Evolutionary conservation across 2,888 invertebrate species (phyloP).

Genomic region (Teleiodes luculella): DNA sequence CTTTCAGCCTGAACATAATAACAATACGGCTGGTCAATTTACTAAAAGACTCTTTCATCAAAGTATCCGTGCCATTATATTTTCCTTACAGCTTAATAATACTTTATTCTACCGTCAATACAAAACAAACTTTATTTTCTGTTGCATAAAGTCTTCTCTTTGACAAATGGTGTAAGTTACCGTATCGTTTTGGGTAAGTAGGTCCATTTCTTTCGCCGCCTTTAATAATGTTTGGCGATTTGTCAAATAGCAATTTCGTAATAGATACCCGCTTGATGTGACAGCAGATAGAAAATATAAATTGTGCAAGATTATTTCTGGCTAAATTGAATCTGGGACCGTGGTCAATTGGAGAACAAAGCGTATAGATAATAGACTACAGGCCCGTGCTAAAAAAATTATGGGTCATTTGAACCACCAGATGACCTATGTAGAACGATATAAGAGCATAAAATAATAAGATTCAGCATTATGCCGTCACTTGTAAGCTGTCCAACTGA

Average conservation of each 20-base stretch:
- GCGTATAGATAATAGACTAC: neutral
- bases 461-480: too few species aligned
- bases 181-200: conserved; percentile 60
- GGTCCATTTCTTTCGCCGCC: conserved; percentile 74
- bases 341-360: neutral
- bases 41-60: conserved; percentile 61
- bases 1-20: conserved; percentile 23
- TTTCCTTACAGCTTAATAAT: conserved; percentile 64
- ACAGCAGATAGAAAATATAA: conserved; percentile 61
- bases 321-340: conserved; percentile 25
- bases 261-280: conserved; percentile 74
- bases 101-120: conserved; percentile 40
- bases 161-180: conserved; percentile 28
- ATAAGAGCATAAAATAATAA: too few species aligned
- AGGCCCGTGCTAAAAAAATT: too few species aligned
- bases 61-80: conserved; percentile 56
- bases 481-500: too few species aligned
- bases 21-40: conserved; percentile 50
- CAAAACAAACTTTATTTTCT: conserved; percentile 36
- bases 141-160: conserved; percentile 37
- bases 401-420: too few species aligned
- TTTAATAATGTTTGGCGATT: conserved; percentile 75
- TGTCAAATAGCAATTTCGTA: conserved; percentile 78
- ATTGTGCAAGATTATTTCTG: conserved; percentile 36
- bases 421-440: too few species aligned